Conservation (phyloP, 2,797 vertebrate species). For the Botia almorhae region DNA sequence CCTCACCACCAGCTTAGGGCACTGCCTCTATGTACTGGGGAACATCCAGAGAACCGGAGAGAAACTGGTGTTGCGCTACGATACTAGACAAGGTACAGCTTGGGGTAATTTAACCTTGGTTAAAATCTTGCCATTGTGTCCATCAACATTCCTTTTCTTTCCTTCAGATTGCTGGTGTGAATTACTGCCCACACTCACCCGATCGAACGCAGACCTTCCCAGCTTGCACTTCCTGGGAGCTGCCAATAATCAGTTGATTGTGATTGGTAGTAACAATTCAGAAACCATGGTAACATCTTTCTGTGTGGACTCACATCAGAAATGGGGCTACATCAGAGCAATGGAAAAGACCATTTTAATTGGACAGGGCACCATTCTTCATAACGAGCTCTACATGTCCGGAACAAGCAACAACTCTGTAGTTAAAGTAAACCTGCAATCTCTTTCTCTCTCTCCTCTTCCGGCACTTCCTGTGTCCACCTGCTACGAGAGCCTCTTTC, state of each 20-base stretch:
- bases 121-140: neutral
- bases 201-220: conserved; percentile 74
- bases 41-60: conserved; percentile 80
- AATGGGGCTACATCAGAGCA: conserved; percentile 72
- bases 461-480: conserved; percentile 73
- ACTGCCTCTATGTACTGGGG: conserved; percentile 77
- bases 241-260: conserved; percentile 71
- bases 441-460: conserved; percentile 66
- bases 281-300: conserved; percentile 78
- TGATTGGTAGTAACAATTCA: conserved; percentile 79
- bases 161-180: conserved; percentile 79
- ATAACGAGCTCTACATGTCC: conserved; percentile 71
- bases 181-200: conserved; percentile 79
- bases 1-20: conserved; percentile 70
- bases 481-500: conserved; percentile 77
- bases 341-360: conserved; percentile 72
- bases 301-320: conserved; percentile 67
- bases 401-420: conserved; percentile 71
- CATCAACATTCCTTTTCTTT: conserved; percentile 11
- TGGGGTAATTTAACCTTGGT: neutral
- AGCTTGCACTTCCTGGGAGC: conserved; percentile 80
- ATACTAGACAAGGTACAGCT: conserved; percentile 66
- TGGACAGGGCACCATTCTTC: conserved; percentile 75
- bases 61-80: conserved; percentile 78
- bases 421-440: conserved; percentile 69